phyloP scores from a whole-genome alignment of 2,797 vertebrate species.

The Rhinatrema bivittatum region DNA sequence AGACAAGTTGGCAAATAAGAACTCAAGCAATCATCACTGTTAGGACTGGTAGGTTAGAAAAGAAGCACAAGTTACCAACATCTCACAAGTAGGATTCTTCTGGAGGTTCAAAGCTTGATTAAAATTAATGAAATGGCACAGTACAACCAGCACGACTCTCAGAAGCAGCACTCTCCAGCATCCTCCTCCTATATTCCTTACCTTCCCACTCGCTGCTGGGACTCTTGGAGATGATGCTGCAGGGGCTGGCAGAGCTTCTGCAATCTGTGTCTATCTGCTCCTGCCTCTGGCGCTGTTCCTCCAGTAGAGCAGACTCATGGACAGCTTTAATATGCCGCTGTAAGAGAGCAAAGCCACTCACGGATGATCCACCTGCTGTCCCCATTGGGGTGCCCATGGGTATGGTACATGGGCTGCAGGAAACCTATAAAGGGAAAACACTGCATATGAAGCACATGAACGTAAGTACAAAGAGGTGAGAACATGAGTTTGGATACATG shows the following conservation, averaged over 20 bases:
- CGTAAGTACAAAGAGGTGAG: too few species aligned
- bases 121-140: too few species aligned
- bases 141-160: too few species aligned
- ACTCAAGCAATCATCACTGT: too few species aligned
- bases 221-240: constrained; percentile 71
- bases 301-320: constrained; percentile 84
- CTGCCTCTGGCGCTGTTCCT: constrained; percentile 85
- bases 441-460: not conserved
- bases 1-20: too few species aligned
- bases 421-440: constrained; percentile 35
- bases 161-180: too few species aligned
- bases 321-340: constrained; percentile 92
- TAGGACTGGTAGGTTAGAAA: too few species aligned
- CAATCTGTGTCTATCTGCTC: constrained; percentile 80
- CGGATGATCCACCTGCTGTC: constrained; percentile 57
- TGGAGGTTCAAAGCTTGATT: too few species aligned
- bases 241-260: constrained; percentile 54
- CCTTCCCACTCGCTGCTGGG: constrained; percentile 86
- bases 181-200: too few species aligned
- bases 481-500: not conserved
- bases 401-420: constrained; percentile 26
- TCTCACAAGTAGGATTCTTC: too few species aligned
- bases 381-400: constrained; percentile 33
- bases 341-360: constrained; percentile 83
- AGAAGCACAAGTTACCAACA: too few species aligned